Percentiles rank a stretch among this genome's conserved stretches.
Evolutionary conservation across 2,113 vertebrate species (phyloP).

Genomic region (Raja brachyura): DNA sequence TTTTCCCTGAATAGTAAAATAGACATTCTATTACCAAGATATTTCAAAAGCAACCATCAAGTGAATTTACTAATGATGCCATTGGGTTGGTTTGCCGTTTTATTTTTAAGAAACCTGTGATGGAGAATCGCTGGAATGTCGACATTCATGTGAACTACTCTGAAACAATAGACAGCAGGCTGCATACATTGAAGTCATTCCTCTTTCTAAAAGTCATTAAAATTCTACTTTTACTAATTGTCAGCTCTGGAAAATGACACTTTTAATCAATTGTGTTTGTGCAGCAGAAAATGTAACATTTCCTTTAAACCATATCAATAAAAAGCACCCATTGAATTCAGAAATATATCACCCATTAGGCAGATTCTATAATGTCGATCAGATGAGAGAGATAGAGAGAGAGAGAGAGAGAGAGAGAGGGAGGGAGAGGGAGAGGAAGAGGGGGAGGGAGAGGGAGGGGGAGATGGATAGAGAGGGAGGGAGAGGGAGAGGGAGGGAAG

Average conservation of each 20-base stretch:
- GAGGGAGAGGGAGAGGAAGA: neutral
- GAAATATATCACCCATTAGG: neutral
- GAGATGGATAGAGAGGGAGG: neutral
- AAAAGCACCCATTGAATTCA: neutral
- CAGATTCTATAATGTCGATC: too few relatives aligned
- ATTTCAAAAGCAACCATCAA: slow-evolving; percentile 5
- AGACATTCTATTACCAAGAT: neutral
- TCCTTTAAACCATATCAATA: slow-evolving; percentile 4
- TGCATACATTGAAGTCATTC: slow-evolving; percentile 3
- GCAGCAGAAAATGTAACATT: neutral
- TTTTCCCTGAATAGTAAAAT: neutral
- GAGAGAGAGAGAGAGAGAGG: too few relatives aligned
- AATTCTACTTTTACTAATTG: neutral
- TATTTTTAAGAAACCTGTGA: neutral
- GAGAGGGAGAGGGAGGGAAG: neutral
- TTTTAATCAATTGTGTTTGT: neutral
- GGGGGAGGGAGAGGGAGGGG: too few relatives aligned
- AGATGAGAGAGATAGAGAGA: too few relatives aligned
- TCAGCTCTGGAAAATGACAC: neutral
- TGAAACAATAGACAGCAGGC: neutral
- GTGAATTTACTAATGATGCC: neutral
- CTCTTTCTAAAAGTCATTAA: slow-evolving; percentile 5
- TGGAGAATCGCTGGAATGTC: neutral
- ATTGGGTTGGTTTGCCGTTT: neutral
- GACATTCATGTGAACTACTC: neutral